A percentile compares a stretch with the other conserved stretches of the same genome.
phyloP scores from a whole-genome alignment of 2,888 invertebrate genomes.

The Eilema griseolum region DNA sequence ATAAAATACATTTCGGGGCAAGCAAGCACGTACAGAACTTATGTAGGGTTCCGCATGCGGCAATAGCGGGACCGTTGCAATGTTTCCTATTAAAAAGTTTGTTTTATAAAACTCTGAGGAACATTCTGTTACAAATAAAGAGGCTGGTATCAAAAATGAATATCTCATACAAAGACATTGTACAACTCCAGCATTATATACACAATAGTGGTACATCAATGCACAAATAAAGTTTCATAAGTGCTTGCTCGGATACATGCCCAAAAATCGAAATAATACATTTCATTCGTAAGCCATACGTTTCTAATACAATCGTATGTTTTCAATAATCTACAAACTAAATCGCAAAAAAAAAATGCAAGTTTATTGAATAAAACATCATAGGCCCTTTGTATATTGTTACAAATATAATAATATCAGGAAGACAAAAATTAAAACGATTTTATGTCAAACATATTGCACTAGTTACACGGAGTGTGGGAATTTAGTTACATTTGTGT shows the following conservation, averaged over 20 bases:
- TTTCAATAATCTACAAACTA: conserved; percentile 59
- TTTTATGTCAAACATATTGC: conserved; percentile 62
- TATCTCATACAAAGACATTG: conserved; percentile 18
- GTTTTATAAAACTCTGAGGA: conserved; percentile 26
- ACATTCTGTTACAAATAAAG: conserved; percentile 19
- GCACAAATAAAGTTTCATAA: conserved; percentile 41
- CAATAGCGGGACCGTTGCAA: conserved; percentile 34
- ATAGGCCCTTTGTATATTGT: conserved; percentile 67
- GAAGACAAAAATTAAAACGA: conserved; percentile 66
- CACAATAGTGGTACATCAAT: conserved; percentile 9
- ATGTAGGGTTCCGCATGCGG: conserved; percentile 29
- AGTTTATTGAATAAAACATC: conserved; percentile 58
- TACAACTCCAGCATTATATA: conserved; percentile 21
- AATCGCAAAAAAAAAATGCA: conserved; percentile 63
- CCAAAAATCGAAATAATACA: conserved; percentile 52
- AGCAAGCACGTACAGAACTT: conserved; percentile 52
- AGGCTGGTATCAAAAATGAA: conserved; percentile 25
- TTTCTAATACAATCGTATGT: conserved; percentile 56
- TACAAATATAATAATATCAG: conserved; percentile 60
- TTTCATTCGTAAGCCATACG: conserved; percentile 56
- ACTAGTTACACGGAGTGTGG: conserved; percentile 46
- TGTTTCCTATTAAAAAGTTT: conserved; percentile 24
- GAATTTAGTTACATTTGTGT: conserved; percentile 31
- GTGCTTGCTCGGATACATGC: conserved; percentile 48
- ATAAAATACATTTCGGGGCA: conserved; percentile 56